These are phyloP conservation scores for Megaceryle torquata DNA, from an alignment of 2,113 vertebrate genomes.

Conservation along the genomic window DNA sequence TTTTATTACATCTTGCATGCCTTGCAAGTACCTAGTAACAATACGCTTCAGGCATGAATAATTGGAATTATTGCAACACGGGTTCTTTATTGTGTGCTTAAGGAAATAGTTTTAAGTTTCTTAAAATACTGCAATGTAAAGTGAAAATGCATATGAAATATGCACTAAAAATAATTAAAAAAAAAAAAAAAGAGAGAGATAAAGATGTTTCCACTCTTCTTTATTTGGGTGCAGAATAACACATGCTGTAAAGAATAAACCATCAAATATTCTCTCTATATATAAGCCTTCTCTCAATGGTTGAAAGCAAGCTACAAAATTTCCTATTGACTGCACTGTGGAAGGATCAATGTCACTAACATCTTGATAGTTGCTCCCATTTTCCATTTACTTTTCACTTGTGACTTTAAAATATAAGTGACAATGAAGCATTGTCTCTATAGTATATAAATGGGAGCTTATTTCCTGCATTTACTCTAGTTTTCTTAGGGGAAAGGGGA, in stretches of 20 bases:
- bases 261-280: not conserved
- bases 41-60: not conserved
- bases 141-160: not conserved
- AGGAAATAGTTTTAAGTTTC: not conserved
- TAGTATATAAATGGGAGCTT: constrained; percentile 47
- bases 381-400: constrained; percentile 63
- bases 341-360: constrained; percentile 10
- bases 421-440: constrained; percentile 21
- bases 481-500: constrained; percentile 52
- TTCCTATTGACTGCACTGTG: not conserved
- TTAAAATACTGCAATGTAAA: not conserved
- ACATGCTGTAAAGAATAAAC: not conserved
- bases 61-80: not conserved
- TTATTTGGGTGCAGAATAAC: not conserved
- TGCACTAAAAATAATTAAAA: not conserved
- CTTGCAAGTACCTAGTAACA: not conserved
- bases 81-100: not conserved
- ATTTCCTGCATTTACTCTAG: constrained; percentile 53
- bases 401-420: constrained; percentile 29
- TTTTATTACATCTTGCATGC: not conserved
- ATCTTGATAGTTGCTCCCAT: constrained; percentile 31
- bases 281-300: not conserved
- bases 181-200: not conserved
- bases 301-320: not conserved
- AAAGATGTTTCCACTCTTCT: not conserved